A percentile compares a stretch with the other conserved stretches of the same genome.
These are phyloP conservation scores for Sebastes iracundus DNA, from an alignment of 2,797 vertebrate species.

Conservation along the genomic window DNA sequence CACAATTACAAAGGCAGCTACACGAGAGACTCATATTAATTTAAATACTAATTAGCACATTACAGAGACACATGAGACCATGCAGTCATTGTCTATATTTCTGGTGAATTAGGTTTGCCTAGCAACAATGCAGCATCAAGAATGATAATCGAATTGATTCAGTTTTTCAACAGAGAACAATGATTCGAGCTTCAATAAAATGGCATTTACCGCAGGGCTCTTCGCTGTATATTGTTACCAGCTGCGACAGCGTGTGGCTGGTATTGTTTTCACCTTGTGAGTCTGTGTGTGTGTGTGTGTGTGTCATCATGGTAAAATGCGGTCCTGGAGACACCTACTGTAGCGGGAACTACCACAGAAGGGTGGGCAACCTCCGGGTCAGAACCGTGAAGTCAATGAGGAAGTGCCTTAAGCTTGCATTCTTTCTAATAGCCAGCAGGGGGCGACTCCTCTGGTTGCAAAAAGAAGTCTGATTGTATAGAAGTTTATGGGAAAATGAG, in stretches of 20 bases:
- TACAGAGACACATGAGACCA: conserved; percentile 38
- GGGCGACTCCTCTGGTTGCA: too few relatives aligned
- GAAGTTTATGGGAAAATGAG: too few relatives aligned
- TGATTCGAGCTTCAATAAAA: background rate
- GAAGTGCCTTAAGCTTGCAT: too few relatives aligned
- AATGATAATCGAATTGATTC: background rate
- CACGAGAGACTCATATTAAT: conserved; percentile 42
- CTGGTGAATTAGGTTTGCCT: conserved; percentile 11
- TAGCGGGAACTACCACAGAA: background rate
- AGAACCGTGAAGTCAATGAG: too few relatives aligned
- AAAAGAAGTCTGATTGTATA: too few relatives aligned
- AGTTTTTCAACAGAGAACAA: background rate
- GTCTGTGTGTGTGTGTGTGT: background rate
- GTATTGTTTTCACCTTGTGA: background rate
- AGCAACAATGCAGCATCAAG: conserved; percentile 3
- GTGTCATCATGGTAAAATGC: background rate
- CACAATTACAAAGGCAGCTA: conserved; percentile 42
- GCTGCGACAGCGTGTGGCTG: background rate
- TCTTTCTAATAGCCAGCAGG: too few relatives aligned
- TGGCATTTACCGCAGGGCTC: background rate
- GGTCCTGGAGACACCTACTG: background rate
- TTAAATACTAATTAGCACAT: conserved; percentile 67
- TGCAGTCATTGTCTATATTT: background rate
- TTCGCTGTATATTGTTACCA: background rate
- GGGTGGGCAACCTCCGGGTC: too few relatives aligned